Base-by-base conservation (phyloP, 2,113 vertebrate genomes). In the Ammodytes marinus region DNA sequence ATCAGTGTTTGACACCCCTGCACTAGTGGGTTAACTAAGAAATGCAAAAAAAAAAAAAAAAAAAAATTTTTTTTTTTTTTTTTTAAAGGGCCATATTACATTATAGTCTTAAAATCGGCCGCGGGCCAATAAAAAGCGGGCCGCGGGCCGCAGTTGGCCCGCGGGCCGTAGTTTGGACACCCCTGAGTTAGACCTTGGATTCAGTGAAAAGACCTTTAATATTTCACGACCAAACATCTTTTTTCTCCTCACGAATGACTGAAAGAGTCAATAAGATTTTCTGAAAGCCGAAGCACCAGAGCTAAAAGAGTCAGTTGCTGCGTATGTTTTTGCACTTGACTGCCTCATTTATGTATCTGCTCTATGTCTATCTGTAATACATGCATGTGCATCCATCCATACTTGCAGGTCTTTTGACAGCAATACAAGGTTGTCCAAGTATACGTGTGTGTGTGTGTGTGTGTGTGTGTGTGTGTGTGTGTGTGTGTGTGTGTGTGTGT, bases 381-480 rank as follows among this genome's bases (percentile, higher is more conserved):
- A 42, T 66, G 58, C 43, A 40, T 63, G 37, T 75, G 39, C 14
- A 72, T 35, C 6, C 69, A 75, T 50, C 70, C 4, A 43, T 57
- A 55, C n/a, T 39, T 61, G 67, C 77, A 58, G 60, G 77, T 81
- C 79, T 86, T 27, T 64, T 79, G 73, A 76, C 68, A 74, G 74
- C 73, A 61, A 11, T 39, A 37, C 47, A 49, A 61, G 74, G 67
- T 71, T 79, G 71, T 79, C 77, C 80, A 87, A 71, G 59, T 52
- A n/a, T n/a, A n/a, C n/a, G 57, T 27, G 27, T 27, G 27, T 27
- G 27, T 27, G 27, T 27, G 27, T 27, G 27, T 27, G 27, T 27
- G 27, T 27, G 27, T 27, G 27, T 27, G 27, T 27, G 27, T 27
- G 27, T 27, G 27, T 27, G 27, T 27, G 27, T 27, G 27, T 27